Evolutionary conservation across 1,140 invertebrate species (phyloP).

Genomic region (Lordiphosa collinella): DNA sequence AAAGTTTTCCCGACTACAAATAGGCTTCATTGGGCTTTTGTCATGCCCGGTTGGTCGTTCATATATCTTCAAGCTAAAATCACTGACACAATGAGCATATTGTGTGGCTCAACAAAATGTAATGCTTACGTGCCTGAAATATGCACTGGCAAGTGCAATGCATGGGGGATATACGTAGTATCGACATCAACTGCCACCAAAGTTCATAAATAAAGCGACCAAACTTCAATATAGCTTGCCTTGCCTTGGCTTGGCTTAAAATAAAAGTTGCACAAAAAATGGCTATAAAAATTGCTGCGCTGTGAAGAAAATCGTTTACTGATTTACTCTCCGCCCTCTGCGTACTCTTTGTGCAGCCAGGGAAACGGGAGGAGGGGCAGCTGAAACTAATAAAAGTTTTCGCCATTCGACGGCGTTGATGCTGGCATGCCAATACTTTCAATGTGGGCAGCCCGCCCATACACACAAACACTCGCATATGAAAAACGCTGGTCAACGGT

Average conservation of each 20-base stretch:
- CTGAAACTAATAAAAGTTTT: conserved; percentile 62
- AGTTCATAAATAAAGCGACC: conserved; percentile 57
- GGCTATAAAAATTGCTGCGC: conserved; percentile 33
- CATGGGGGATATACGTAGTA: conserved; percentile 35
- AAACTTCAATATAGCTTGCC: conserved; percentile 19
- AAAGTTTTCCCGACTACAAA: conserved; percentile 42
- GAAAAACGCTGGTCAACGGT: conserved; percentile 25
- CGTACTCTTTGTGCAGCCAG: background rate
- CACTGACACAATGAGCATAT: conserved; percentile 56
- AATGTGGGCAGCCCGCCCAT: conserved; percentile 10
- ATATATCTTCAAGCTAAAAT: conserved; percentile 56
- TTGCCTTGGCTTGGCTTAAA: conserved; percentile 48
- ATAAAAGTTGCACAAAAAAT: conserved; percentile 52
- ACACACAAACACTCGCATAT: conserved; percentile 13
- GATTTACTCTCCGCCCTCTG: conserved; percentile 34
- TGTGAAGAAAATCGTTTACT: conserved; percentile 60
- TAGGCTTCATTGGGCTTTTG: conserved; percentile 64
- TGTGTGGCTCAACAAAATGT: conserved; percentile 48
- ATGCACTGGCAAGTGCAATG: conserved; percentile 34
- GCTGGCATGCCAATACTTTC: conserved; percentile 37
- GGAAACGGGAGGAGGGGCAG: background rate
- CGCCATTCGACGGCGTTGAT: conserved; percentile 25
- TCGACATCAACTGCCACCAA: conserved; percentile 34
- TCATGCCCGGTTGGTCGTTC: conserved; percentile 34
- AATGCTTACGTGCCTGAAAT: conserved; percentile 64